phyloP scores from a whole-genome alignment of 1,140 invertebrate genomes.

The Trachelipus rathkii region DNA sequence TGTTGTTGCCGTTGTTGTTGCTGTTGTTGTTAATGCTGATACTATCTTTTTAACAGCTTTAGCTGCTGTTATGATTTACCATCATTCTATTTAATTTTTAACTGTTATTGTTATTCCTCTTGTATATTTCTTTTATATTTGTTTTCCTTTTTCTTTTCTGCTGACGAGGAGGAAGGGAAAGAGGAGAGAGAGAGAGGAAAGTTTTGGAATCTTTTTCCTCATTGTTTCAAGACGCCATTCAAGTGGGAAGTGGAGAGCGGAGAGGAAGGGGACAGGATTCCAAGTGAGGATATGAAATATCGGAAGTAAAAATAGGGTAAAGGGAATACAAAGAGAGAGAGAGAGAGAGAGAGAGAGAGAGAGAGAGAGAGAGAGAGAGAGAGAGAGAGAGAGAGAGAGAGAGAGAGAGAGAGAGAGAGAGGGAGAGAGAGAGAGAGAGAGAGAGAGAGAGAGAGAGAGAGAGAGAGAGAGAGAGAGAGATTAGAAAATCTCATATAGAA shows the following conservation, averaged over 20 bases:
- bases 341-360: neutral
- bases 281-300: too few relatives aligned
- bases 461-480: too few relatives aligned
- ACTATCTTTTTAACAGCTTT: neutral
- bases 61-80: too few relatives aligned
- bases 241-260: neutral
- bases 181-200: too few relatives aligned
- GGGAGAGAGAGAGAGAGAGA: neutral
- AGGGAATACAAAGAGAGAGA: neutral
- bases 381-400: neutral
- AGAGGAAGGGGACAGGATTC: neutral
- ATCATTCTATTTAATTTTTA: too few relatives aligned
- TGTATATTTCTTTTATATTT: too few relatives aligned
- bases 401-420: neutral
- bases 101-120: too few relatives aligned
- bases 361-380: neutral
- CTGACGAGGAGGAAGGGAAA: too few relatives aligned
- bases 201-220: neutral
- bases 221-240: neutral
- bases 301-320: neutral
- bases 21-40: too few relatives aligned
- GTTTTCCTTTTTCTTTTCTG: too few relatives aligned
- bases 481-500: neutral
- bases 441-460: slow-evolving; percentile 2
- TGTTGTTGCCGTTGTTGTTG: too few relatives aligned